These are phyloP conservation scores for Euphysa ruthae DNA, from an alignment of 30 jellyfish, hydroid and myxozoan species.

Conservation along the genomic window DNA sequence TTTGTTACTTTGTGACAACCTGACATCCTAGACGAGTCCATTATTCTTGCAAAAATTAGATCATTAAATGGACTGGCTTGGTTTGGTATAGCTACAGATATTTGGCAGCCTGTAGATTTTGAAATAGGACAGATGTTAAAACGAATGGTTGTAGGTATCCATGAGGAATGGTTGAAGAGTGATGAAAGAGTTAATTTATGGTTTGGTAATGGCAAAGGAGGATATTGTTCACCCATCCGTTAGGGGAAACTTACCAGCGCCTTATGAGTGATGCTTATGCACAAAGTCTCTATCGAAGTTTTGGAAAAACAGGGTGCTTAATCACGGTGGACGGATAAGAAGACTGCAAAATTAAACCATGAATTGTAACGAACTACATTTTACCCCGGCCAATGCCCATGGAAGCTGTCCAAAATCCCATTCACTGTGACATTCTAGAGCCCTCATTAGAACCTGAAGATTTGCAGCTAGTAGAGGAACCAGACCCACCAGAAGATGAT, in stretches of 20 bases:
- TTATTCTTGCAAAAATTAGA: not conserved
- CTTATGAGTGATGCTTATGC: not conserved
- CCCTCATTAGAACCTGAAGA: not conserved
- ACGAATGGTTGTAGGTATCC: not conserved
- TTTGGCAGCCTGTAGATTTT: not conserved
- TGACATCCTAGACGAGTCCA: not conserved
- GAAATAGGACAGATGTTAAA: not conserved
- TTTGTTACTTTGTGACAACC: constrained; percentile 4
- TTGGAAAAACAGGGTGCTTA: not conserved
- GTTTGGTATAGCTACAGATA: not conserved
- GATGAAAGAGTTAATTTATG: not conserved
- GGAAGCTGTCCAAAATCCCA: not conserved
- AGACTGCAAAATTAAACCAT: not conserved
- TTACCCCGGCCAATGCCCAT: not conserved
- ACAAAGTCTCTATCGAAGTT: not conserved
- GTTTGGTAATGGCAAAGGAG: not conserved
- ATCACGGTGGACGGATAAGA: not conserved
- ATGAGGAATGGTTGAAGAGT: not conserved
- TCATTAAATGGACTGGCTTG: not conserved
- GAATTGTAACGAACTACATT: not conserved
- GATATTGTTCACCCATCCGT: not conserved
- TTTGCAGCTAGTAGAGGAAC: too few relatives aligned
- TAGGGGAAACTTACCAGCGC: not conserved
- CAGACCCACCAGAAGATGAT: not conserved
- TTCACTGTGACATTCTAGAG: not conserved